Percentiles rank a stretch among this genome's conserved stretches.
phyloP scores from a whole-genome alignment of 2,888 invertebrate species.

The Drosophila fungiperda region DNA sequence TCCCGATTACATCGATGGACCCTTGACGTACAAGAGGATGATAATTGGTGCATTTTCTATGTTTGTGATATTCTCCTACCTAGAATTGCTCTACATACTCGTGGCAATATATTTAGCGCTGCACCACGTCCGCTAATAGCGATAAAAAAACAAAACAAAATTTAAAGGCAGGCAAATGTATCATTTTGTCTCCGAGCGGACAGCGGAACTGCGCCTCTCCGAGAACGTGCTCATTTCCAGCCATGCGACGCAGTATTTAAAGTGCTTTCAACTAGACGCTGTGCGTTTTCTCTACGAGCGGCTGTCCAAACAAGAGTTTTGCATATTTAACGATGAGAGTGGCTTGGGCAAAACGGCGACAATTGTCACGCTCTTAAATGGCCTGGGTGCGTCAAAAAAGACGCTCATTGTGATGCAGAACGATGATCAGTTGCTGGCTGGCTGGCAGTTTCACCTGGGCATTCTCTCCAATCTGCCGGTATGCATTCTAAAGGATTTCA shows the following conservation, averaged over 20 bases:
- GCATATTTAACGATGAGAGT: constrained; percentile 83
- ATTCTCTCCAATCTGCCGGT: constrained; percentile 75
- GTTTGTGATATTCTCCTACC: constrained; percentile 84
- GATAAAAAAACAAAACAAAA: not conserved
- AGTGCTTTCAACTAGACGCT: constrained; percentile 82
- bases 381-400: constrained; percentile 65
- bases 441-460: constrained; percentile 83
- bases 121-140: constrained; percentile 58
- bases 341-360: constrained; percentile 82
- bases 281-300: constrained; percentile 81
- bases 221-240: constrained; percentile 69
- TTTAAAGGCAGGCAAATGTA: constrained; percentile 68
- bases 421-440: constrained; percentile 77
- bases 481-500: constrained; percentile 72
- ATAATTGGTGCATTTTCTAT: constrained; percentile 83
- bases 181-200: constrained; percentile 82
- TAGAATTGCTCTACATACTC: constrained; percentile 83
- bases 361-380: constrained; percentile 77
- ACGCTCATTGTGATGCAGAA: constrained; percentile 81
- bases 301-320: constrained; percentile 77
- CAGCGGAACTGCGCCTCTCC: constrained; percentile 75
- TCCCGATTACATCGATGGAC: constrained; percentile 82
- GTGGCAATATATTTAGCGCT: constrained; percentile 83
- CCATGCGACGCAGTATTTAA: constrained; percentile 81
- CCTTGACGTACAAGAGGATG: constrained; percentile 74